phyloP scores from a whole-genome alignment of 2,797 vertebrate species.

The Arrhamphus sclerolepis region DNA sequence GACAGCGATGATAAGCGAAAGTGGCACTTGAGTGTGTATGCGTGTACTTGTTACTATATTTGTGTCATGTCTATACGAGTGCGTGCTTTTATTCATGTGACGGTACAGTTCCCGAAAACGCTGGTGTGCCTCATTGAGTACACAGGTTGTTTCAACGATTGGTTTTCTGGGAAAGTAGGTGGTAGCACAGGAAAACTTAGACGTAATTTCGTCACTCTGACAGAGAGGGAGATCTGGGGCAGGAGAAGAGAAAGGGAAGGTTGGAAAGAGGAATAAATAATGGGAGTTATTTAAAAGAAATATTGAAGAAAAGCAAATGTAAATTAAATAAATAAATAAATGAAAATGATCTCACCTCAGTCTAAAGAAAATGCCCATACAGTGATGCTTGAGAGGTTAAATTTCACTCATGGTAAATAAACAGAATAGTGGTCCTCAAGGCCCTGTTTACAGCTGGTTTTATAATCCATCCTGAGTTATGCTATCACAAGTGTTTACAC shows the following conservation, averaged over 20 bases:
- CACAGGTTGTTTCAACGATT: background rate
- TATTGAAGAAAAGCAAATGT: background rate
- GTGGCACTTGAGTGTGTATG: slow-evolving; percentile 38
- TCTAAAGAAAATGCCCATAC: background rate
- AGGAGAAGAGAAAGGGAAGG: too few species aligned
- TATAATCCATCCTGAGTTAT: too few species aligned
- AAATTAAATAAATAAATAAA: background rate
- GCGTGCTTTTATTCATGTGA: slow-evolving; percentile 8
- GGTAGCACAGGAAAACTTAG: too few species aligned
- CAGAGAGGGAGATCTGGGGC: background rate
- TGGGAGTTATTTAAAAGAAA: background rate
- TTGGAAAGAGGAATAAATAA: too few species aligned
- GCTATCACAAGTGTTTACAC: too few species aligned
- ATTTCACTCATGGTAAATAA: background rate
- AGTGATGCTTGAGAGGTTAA: background rate
- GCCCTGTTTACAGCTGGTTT: too few species aligned
- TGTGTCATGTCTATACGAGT: slow-evolving; percentile 24
- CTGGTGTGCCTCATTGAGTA: background rate
- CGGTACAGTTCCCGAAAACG: slow-evolving; percentile 11
- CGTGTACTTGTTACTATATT: slow-evolving; percentile 31
- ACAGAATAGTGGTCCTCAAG: too few species aligned
- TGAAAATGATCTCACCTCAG: too few species aligned
- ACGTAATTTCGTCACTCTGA: background rate
- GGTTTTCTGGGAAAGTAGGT: too few species aligned
- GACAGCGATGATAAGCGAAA: slow-evolving; percentile 61